Evolutionary conservation across 2,797 vertebrate genomes (phyloP).

Genomic region (Enteromius unitaeniatus): DNA sequence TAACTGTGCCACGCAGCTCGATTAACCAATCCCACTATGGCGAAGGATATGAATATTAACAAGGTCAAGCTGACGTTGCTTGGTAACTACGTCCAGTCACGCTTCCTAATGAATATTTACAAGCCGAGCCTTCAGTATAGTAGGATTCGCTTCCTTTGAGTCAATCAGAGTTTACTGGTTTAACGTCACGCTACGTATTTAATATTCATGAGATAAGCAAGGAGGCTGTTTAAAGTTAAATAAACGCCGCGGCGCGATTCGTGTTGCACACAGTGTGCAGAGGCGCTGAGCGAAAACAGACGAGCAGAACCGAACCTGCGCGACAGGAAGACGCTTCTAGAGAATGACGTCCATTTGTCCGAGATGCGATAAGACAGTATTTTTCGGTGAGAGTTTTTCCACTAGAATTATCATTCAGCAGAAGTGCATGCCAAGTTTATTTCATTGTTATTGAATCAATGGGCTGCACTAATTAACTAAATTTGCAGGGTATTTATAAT

Average conservation of each 20-base stretch:
- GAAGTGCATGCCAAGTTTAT: neutral
- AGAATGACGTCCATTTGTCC: slow-evolving; percentile 60
- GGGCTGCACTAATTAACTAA: neutral
- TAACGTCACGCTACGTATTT: neutral
- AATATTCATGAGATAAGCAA: slow-evolving; percentile 40
- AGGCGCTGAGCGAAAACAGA: neutral
- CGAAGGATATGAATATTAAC: slow-evolving; percentile 5
- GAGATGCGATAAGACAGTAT: slow-evolving; percentile 59
- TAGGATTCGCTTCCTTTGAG: neutral
- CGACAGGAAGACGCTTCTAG: neutral
- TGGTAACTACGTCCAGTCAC: slow-evolving; percentile 34
- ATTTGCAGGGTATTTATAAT: neutral
- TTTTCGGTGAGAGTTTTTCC: slow-evolving; percentile 57
- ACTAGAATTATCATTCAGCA: neutral
- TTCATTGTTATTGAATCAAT: neutral
- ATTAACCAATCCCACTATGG: slow-evolving; percentile 12
- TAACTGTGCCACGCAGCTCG: slow-evolving; percentile 27
- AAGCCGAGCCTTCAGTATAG: neutral
- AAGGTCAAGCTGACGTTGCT: slow-evolving; percentile 8
- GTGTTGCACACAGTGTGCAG: slow-evolving; percentile 25
- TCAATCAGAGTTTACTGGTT: slow-evolving; percentile 3
- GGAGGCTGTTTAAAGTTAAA: slow-evolving; percentile 50
- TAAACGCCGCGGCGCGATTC: slow-evolving; percentile 41
- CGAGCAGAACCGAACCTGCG: slow-evolving; percentile 11
- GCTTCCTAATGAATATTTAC: slow-evolving; percentile 36